Evolutionary conservation across 2,888 invertebrate genomes (phyloP), one percentile per base, ranked within the genome.

Genomic region (Petrolisthes cinctipes): DNA sequence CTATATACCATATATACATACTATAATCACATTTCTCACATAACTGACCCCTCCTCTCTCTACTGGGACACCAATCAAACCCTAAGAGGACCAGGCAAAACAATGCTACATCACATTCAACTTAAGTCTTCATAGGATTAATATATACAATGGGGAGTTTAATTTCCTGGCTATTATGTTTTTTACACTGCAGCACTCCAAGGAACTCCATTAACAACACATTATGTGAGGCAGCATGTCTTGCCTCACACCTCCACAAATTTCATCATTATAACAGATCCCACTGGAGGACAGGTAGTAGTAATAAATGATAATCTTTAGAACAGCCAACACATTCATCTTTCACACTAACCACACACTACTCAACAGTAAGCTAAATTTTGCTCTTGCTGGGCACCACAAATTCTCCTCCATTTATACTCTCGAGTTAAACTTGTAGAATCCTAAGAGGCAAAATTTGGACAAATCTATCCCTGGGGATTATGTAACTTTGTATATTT

Each of bases 1-100:
- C 87, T 88, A 88, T 71, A 71, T 71, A 71, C 37, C 37, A 37
- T 88, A 88, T 88, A 88, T 88, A 88, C 87, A 88, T 88, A 88
- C 66, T 88, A 71, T 88, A 88, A 61, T 88, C 83, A 83, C 66
- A 84, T 83, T 82, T 71, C 87, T 83, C 75, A 87, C 83, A 83
- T 71, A 84, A 51, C 81, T 53, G 84, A 88, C 81, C 80, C 68
- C 56, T 57, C 53, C 23, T 83, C 81, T 53, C 82, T 83, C 81
- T 82, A 88, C 87, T 80, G 73, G 75, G 73, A 88, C 86, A 88
- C 87, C 87, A 83, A 84, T 88, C 83, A 88, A 84, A 80, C 83
- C 84, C 68, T 81, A 57, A 81, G 84, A 88, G 84, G 83, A 84
- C 83, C 73, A 81, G 84, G 84, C 81, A 84, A 88, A 88, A 88